phyloP scores from a whole-genome alignment of 2,888 invertebrate genomes.

The Aethes cnicana region DNA sequence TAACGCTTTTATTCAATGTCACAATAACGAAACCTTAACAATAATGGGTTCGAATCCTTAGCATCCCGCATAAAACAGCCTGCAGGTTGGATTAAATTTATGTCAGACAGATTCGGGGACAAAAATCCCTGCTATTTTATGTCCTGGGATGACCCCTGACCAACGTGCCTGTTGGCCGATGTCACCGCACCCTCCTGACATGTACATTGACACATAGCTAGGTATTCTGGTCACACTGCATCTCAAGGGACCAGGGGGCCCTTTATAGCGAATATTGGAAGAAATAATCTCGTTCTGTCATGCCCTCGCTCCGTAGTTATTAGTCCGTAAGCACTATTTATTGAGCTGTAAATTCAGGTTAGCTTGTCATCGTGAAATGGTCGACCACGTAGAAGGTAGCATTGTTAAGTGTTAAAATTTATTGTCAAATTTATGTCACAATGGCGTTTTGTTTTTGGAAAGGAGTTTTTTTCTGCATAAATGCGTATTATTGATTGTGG shows the following conservation, averaged over 20 bases:
- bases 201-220: conserved; percentile 17
- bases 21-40: too few species aligned
- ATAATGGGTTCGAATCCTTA: too few species aligned
- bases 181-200: conserved; percentile 21
- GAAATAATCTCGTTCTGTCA: conserved; percentile 32
- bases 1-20: too few species aligned
- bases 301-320: conserved; percentile 28
- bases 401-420: conserved; percentile 25
- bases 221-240: conserved; percentile 28
- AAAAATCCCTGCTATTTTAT: conserved; percentile 31
- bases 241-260: conserved; percentile 28
- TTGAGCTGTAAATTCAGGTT: conserved; percentile 28
- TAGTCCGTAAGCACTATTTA: conserved; percentile 29
- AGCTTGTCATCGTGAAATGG: conserved; percentile 17
- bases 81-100: conserved; percentile 30
- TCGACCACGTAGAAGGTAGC: conserved; percentile 23
- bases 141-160: conserved; percentile 26
- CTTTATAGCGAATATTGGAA: conserved; percentile 28
- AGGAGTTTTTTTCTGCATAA: too few species aligned
- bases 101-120: conserved; percentile 25
- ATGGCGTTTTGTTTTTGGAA: too few species aligned
- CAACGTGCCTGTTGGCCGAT: conserved; percentile 20
- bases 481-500: too few species aligned
- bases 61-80: conserved; percentile 23
- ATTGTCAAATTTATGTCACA: too few species aligned